Base-by-base conservation (phyloP, 2,113 vertebrate genomes). In the Gambusia affinis region DNA sequence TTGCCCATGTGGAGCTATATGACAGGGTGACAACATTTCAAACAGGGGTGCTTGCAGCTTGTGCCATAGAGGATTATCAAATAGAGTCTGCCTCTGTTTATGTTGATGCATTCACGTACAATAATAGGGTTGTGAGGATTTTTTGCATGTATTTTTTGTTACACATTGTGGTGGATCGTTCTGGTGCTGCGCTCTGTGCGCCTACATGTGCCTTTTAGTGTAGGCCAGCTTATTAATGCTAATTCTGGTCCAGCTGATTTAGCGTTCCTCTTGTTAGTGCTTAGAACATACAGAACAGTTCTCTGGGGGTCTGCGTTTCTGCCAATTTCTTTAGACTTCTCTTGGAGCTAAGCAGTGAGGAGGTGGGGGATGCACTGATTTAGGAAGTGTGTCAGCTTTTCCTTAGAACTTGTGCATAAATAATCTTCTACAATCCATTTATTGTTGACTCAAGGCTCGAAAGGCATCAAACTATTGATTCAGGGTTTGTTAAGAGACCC, bases 51-150 rank as follows among this genome's bases (percentile, higher is more conserved):
- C 76, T 84, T 63, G 39, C 51, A 64, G 74, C 57, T 2, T 47
- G 73, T 82, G 68, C 73, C 54, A 81, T 79, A 83, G 81, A 88
- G 79, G 88, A 89, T 91, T 86, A 78, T 78, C n/a, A 79, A 78
- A 82, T 29, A n/a, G 62, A 76, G 24, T 3, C 47, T 10, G n/a
- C 47, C 47, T 61, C 54, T 64, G 42, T 57, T 30, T 67, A 71
- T 78, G 60, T 66, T 75, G 75, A 70, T 71, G 75, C 64, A 73
- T 75, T 71, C 63, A 67, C 3, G 24, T 75, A 66, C 69, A 86
- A 85, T 78, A 44, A 42, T 65, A 72, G 72, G 39, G 37, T 70
- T 78, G 63, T 70, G 66, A 30, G 29, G 64, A 30, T 2, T 37
- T 71, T 60, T 78, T 64, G 0, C 1, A 11, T 37, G 8, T 19